Evolutionary conservation across 1,140 invertebrate species (phyloP).

Genomic region (Galendromus occidentalis): DNA sequence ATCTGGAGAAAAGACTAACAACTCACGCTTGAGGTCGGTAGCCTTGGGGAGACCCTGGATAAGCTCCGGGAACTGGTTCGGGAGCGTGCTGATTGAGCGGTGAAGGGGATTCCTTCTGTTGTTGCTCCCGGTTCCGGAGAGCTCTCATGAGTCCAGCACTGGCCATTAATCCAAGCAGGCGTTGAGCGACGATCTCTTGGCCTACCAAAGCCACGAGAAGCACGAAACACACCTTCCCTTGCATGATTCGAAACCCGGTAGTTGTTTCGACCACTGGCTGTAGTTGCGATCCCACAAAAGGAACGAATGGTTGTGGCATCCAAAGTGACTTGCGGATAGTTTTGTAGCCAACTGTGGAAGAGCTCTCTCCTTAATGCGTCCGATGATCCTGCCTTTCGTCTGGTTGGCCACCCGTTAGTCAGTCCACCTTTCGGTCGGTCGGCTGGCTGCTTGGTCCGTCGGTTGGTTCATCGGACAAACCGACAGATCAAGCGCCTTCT

Average conservation of each 20-base stretch:
- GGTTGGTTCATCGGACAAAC: no score
- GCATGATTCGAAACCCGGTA: neutral
- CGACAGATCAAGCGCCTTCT: no score
- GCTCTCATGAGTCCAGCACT: constrained; percentile 4
- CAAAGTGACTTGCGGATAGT: no score
- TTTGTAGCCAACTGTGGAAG: no score
- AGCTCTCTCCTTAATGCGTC: no score
- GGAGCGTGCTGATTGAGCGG: neutral
- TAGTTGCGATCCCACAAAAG: no score
- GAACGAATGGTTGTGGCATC: no score
- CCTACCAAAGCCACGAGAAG: neutral
- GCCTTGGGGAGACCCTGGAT: neutral
- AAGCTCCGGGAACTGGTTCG: neutral
- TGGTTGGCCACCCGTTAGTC: no score
- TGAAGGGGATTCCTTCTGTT: constrained; percentile 5
- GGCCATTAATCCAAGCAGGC: neutral
- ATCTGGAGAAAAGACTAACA: neutral
- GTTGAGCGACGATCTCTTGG: neutral
- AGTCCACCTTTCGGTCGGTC: no score
- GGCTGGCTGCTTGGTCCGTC: no score
- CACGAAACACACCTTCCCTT: neutral
- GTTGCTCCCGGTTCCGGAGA: neutral
- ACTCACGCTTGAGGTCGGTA: constrained; percentile 1
- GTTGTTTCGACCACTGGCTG: no score
- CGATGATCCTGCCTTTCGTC: no score